Evolutionary conservation across 2,797 vertebrate genomes (phyloP).

Genomic region (Pyrocephalus nanus): DNA sequence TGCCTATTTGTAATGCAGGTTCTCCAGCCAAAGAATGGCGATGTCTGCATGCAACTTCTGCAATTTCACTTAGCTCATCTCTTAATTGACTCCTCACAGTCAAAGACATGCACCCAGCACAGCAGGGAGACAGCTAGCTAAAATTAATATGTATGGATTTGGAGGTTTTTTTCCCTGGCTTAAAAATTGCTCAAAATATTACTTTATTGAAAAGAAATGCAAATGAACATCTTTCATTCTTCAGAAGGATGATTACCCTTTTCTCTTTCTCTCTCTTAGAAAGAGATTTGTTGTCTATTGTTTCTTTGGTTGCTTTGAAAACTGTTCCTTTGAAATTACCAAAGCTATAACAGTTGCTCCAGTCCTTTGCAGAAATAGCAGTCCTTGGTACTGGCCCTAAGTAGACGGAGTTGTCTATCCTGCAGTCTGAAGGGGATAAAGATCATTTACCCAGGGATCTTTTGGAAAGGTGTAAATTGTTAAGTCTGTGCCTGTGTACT

Average conservation of each 20-base stretch:
- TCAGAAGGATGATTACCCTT: not conserved
- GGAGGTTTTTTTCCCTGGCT: not conserved
- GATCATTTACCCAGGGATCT: not conserved
- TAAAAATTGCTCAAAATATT: not conserved
- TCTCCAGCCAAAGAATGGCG: not conserved
- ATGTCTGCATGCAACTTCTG: not conserved
- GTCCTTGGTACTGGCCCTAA: not conserved
- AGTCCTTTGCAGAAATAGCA: not conserved
- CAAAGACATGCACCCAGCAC: not conserved
- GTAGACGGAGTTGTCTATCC: not conserved
- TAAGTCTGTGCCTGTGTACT: not conserved
- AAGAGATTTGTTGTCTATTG: not conserved
- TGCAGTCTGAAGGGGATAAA: not conserved
- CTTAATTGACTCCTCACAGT: not conserved
- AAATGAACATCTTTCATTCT: not conserved
- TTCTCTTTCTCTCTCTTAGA: not conserved
- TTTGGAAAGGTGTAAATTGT: not conserved
- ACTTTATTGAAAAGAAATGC: not conserved
- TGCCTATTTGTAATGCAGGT: not conserved
- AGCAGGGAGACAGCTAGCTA: not conserved
- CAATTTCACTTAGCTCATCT: not conserved
- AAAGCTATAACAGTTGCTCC: not conserved
- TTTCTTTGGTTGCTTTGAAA: slow-evolving; percentile 19
- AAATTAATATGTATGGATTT: not conserved
- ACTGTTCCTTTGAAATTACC: not conserved